Percentiles rank a stretch among this genome's conserved stretches.
Evolutionary conservation across 2,888 invertebrate genomes (phyloP).

Genomic region (Isotomurus palustris): DNA sequence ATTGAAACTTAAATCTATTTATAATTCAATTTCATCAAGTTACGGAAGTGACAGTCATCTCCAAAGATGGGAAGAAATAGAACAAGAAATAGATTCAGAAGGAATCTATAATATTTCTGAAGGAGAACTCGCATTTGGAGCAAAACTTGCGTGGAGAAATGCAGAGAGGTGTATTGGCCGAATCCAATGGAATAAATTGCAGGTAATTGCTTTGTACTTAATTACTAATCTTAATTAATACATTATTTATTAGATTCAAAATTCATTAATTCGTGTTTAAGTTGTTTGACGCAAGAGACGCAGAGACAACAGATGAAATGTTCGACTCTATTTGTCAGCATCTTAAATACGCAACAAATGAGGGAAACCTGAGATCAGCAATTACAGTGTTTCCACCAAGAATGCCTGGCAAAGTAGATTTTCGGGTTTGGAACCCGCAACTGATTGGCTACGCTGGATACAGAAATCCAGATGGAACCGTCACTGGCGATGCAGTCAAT

Average conservation of each 20-base stretch:
- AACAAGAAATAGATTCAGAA: constrained; percentile 65
- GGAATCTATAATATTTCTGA: constrained; percentile 87
- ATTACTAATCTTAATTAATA: no score
- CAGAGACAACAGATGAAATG: constrained; percentile 91
- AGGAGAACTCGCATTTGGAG: constrained; percentile 90
- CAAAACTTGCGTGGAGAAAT: constrained; percentile 91
- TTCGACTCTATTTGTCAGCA: constrained; percentile 93
- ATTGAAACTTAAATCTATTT: no score
- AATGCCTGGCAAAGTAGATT: constrained; percentile 80
- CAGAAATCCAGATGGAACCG: constrained; percentile 71
- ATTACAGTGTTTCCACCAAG: constrained; percentile 93
- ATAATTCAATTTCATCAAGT: no score
- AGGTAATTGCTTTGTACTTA: no score
- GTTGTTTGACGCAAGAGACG: constrained; percentile 93
- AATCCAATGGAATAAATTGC: constrained; percentile 93
- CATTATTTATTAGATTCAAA: neutral
- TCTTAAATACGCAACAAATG: constrained; percentile 92
- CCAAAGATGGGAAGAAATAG: constrained; percentile 75
- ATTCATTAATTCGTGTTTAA: no score
- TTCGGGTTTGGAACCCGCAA: constrained; percentile 87
- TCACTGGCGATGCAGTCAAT: constrained; percentile 80
- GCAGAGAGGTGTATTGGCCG: constrained; percentile 87
- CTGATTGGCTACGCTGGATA: constrained; percentile 87
- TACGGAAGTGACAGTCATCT: no score
- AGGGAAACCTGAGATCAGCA: constrained; percentile 92